These are phyloP conservation scores for Rhadina sibilatrix DNA, from an alignment of 2,113 vertebrate genomes.

Conservation along the genomic window DNA sequence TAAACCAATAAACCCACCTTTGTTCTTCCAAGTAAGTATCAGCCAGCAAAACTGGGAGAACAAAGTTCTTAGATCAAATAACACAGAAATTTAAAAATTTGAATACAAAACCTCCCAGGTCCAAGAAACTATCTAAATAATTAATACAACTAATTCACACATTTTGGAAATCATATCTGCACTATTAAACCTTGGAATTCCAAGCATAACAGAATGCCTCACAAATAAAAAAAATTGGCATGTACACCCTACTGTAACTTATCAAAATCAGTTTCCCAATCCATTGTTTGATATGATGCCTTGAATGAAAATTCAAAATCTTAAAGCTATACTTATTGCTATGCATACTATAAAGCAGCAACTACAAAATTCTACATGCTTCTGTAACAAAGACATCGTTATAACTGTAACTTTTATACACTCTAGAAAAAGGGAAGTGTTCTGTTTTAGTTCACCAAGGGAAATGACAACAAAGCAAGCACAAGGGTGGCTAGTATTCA, in stretches of 20 bases:
- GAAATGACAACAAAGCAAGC: slow-evolving; percentile 50
- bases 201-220: not conserved
- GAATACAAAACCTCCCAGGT: not conserved
- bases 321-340: not conserved
- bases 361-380: not conserved
- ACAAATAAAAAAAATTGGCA: not conserved
- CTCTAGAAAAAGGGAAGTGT: slow-evolving; percentile 21
- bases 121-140: not conserved
- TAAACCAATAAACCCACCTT: not conserved
- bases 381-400: not conserved
- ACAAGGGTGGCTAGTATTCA: slow-evolving; percentile 37
- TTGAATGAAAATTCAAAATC: not conserved
- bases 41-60: not conserved
- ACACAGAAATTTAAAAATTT: not conserved
- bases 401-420: not conserved
- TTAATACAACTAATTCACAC: not conserved
- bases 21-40: not conserved
- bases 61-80: not conserved
- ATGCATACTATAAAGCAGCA: not conserved
- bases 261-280: not conserved
- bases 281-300: not conserved
- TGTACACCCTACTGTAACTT: not conserved
- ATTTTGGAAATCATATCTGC: not conserved
- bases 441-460: slow-evolving; percentile 23
- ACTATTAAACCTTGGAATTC: slow-evolving; percentile 6